Conservation (phyloP, 2,888 invertebrate species). For the Arrhopalites spinosus region DNA sequence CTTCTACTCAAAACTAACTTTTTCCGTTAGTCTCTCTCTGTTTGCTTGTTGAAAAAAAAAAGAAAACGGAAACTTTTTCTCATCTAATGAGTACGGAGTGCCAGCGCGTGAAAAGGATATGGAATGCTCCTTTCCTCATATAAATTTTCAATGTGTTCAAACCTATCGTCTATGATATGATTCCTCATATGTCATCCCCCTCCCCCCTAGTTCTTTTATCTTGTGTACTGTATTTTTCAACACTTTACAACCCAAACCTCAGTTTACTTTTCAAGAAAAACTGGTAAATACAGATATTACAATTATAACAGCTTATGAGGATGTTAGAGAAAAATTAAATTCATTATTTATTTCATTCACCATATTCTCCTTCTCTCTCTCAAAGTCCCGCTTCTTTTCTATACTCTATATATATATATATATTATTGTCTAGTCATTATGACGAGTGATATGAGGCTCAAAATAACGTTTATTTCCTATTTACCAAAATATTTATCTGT, state of each 20-base stretch:
- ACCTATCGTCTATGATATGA: not conserved
- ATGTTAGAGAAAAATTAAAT: not conserved
- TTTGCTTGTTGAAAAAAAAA: no score
- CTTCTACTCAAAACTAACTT: conserved; percentile 20
- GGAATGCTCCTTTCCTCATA: not conserved
- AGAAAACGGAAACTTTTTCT: conserved; percentile 31
- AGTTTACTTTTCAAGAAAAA: not conserved
- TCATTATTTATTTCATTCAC: not conserved
- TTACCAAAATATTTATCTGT: no score
- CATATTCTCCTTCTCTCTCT: no score
- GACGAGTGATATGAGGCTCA: no score
- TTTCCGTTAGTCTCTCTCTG: conserved; percentile 25
- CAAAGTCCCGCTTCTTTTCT: no score
- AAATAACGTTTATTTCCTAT: no score
- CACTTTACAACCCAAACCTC: no score
- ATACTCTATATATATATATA: no score
- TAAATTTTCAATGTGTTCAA: not conserved
- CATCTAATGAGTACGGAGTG: conserved; percentile 13
- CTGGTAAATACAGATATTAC: not conserved
- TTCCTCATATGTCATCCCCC: not conserved
- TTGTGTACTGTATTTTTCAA: no score
- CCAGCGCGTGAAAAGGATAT: conserved; percentile 28
- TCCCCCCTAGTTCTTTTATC: no score
- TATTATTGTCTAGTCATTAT: no score
- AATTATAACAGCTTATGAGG: conserved; percentile 5